Evolutionary conservation across 2,888 invertebrate genomes (phyloP).

Genomic region (Ochropleura plecta): DNA sequence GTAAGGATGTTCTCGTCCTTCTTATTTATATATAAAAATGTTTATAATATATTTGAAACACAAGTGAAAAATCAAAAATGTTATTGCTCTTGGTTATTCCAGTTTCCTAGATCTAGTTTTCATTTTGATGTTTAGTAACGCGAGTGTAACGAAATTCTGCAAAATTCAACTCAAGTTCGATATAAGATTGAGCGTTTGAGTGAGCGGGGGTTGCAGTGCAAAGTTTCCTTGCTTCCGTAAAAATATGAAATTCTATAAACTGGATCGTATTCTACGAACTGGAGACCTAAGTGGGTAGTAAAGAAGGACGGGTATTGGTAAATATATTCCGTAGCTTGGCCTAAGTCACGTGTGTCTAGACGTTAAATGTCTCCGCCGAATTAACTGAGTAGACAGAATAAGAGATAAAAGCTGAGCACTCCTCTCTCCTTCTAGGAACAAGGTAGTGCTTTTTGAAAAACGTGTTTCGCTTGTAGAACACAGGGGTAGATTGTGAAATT

Average conservation of each 20-base stretch:
- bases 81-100: slow-evolving; percentile 14
- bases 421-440: slow-evolving; percentile 70
- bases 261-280: slow-evolving; percentile 29
- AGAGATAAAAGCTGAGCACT: slow-evolving; percentile 69
- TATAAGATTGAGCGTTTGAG: slow-evolving; percentile 48
- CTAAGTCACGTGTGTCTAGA: slow-evolving; percentile 52
- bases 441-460: slow-evolving; percentile 82
- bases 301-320: slow-evolving; percentile 18
- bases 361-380: slow-evolving; percentile 54
- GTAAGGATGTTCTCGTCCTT: slow-evolving; percentile 77
- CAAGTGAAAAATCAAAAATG: slow-evolving; percentile 51
- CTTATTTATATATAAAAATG: slow-evolving; percentile 70
- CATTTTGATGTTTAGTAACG: slow-evolving; percentile 51
- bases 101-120: slow-evolving; percentile 35
- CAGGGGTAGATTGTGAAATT: slow-evolving; percentile 85
- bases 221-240: slow-evolving; percentile 35
- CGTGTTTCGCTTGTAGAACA: slow-evolving; percentile 85
- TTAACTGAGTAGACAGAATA: slow-evolving; percentile 68
- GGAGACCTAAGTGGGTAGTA: slow-evolving; percentile 20
- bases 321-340: slow-evolving; percentile 35
- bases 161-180: slow-evolving; percentile 42
- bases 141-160: slow-evolving; percentile 22
- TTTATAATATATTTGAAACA: slow-evolving; percentile 50
- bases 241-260: slow-evolving; percentile 50
- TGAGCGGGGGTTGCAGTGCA: slow-evolving; percentile 6